phyloP scores from a whole-genome alignment of 2,888 invertebrate species.

The Polymixis lichenea region DNA sequence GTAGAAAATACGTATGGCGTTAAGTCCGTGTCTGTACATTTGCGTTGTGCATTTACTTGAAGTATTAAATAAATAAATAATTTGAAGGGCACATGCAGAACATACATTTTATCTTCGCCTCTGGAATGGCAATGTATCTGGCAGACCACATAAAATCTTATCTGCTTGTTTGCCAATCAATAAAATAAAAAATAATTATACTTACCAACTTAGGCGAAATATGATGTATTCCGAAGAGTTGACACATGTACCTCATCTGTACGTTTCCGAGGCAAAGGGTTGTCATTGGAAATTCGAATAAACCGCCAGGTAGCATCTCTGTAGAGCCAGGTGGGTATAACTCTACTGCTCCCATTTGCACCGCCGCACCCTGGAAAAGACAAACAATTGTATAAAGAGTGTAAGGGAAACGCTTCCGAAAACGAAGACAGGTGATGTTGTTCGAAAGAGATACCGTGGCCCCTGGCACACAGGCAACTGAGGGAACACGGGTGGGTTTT shows the following conservation, averaged over 20 bases:
- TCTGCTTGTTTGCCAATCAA: background rate
- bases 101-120: background rate
- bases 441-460: too few relatives aligned
- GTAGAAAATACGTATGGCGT: background rate
- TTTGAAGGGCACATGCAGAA: background rate
- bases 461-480: too few relatives aligned
- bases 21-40: too few relatives aligned
- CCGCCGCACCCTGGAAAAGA: conserved; percentile 67
- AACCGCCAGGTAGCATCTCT: conserved; percentile 31
- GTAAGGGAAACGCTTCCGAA: too few relatives aligned
- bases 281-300: background rate
- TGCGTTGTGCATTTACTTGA: too few relatives aligned
- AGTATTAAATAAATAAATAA: background rate
- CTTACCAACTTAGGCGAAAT: conserved; percentile 65
- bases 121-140: background rate
- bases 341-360: conserved; percentile 72
- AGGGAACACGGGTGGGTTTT: too few relatives aligned
- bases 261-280: conserved; percentile 68
- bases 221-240: conserved; percentile 63
- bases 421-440: too few relatives aligned
- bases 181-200: background rate
- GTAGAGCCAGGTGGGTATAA: conserved; percentile 68
- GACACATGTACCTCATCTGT: conserved; percentile 65
- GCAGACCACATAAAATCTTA: background rate
- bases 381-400: background rate